phyloP scores from a whole-genome alignment of 1,140 invertebrate genomes.

The Subanguina moxae region DNA sequence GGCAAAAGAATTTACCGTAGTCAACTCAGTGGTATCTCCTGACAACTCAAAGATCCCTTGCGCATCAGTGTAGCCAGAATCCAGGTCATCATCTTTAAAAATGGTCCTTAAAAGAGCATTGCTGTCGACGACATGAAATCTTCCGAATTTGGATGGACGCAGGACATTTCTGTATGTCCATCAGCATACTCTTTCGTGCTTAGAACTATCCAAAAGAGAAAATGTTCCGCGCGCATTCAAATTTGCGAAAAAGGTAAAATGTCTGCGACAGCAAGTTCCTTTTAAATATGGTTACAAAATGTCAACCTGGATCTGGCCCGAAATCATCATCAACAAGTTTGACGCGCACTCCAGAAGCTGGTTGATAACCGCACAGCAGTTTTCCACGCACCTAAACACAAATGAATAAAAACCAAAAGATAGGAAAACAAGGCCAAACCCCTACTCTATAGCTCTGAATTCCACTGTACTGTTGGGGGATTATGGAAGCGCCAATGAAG shows the following conservation, averaged over 20 bases:
- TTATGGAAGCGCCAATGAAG: slow-evolving; percentile 28
- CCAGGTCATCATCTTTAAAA: slow-evolving; percentile 50
- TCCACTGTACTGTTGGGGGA: slow-evolving; percentile 49
- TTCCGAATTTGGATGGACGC: too few species aligned
- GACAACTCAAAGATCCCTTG: slow-evolving; percentile 47
- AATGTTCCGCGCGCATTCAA: too few species aligned
- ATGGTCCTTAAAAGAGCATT: too few species aligned
- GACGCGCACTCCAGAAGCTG: slow-evolving; percentile 51
- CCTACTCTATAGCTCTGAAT: slow-evolving; percentile 52
- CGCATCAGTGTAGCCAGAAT: slow-evolving; percentile 46
- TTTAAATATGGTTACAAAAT: too few species aligned
- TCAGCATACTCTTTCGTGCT: too few species aligned
- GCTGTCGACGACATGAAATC: too few species aligned
- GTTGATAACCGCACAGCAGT: slow-evolving; percentile 49
- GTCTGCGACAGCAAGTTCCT: too few species aligned
- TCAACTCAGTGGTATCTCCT: slow-evolving; percentile 53
- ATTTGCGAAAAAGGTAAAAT: too few species aligned
- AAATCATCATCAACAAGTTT: slow-evolving; percentile 58
- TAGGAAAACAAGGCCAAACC: background rate
- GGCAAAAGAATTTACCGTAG: slow-evolving; percentile 29
- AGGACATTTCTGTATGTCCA: too few species aligned
- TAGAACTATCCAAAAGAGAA: too few species aligned
- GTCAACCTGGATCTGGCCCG: slow-evolving; percentile 48
- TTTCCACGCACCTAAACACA: slow-evolving; percentile 47
- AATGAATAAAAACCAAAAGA: slow-evolving; percentile 11